Conservation (phyloP, 1,140 invertebrate genomes). For the Lepeophtheirus salmonis region DNA sequence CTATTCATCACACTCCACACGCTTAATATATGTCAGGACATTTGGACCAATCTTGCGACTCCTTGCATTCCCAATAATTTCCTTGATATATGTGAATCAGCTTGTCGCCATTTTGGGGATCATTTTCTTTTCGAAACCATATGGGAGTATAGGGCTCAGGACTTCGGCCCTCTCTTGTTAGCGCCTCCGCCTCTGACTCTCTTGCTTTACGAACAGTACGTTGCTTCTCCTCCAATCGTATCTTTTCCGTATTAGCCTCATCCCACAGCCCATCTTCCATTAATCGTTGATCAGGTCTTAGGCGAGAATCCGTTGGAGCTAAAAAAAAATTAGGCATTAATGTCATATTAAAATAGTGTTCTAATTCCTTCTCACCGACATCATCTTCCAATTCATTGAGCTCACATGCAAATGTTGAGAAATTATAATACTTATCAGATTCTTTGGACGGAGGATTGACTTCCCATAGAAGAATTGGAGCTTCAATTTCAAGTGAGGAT, state of each 20-base stretch:
- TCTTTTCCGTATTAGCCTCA: conserved; percentile 79
- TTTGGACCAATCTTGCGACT: conserved; percentile 57
- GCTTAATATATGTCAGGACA: conserved; percentile 64
- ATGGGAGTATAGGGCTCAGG: conserved; percentile 52
- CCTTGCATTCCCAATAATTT: conserved; percentile 84
- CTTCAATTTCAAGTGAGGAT: conserved; percentile 74
- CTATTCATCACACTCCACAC: too few species aligned
- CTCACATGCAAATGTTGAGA: conserved; percentile 82
- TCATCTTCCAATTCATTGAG: conserved; percentile 82
- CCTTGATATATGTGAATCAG: conserved; percentile 65
- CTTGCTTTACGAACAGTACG: conserved; percentile 44
- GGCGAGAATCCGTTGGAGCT: conserved; percentile 84
- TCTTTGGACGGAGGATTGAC: conserved; percentile 38
- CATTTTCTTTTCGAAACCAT: conserved; percentile 75
- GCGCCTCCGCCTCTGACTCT: conserved; percentile 56
- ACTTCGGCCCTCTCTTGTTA: conserved; percentile 42
- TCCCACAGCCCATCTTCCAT: conserved; percentile 96
- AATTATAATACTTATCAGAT: conserved; percentile 68
- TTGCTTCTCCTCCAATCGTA: conserved; percentile 83
- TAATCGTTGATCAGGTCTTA: conserved; percentile 79
- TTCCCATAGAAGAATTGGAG: conserved; percentile 65
- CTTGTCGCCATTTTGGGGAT: conserved; percentile 48
- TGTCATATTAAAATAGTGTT: too few species aligned
- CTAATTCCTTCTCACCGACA: conserved; percentile 33
- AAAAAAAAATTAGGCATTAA: neutral